phyloP scores from a whole-genome alignment of 2,113 vertebrate species.

The Propithecus coquereli region DNA sequence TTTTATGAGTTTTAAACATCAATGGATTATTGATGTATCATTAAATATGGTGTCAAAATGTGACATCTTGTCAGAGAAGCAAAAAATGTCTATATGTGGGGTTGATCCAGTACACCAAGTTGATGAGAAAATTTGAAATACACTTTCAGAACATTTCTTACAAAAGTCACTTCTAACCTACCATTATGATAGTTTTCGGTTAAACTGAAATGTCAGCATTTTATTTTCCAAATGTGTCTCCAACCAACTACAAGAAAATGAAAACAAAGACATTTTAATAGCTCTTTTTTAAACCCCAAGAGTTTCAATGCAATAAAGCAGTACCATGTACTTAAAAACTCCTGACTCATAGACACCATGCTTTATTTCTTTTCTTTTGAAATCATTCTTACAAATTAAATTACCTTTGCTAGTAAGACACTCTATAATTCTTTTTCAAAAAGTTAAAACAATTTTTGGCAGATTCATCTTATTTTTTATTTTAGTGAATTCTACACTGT shows the following conservation, averaged over 20 bases:
- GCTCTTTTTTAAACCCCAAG: neutral
- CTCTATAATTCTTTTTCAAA: neutral
- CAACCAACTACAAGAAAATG: neutral
- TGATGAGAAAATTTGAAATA: constrained; percentile 1
- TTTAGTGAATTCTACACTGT: neutral
- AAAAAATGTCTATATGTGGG: neutral
- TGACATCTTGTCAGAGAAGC: constrained; percentile 3
- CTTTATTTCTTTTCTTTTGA: neutral
- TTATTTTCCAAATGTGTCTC: neutral
- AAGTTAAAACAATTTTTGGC: neutral
- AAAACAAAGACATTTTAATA: neutral
- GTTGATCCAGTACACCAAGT: neutral
- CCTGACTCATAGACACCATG: neutral
- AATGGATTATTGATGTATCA: neutral
- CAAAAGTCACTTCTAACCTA: neutral
- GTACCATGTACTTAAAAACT: neutral
- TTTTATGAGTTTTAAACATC: neutral
- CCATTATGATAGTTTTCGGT: neutral
- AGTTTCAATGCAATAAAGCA: neutral
- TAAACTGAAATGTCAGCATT: neutral
- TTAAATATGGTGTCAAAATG: neutral
- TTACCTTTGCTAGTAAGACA: neutral
- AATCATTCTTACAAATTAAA: neutral
- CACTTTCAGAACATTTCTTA: neutral
- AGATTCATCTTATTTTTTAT: neutral